Percentiles rank a stretch among this genome's conserved stretches.
phyloP scores from a whole-genome alignment of 1,140 invertebrate genomes.

The Stegodyphus dumicola region DNA sequence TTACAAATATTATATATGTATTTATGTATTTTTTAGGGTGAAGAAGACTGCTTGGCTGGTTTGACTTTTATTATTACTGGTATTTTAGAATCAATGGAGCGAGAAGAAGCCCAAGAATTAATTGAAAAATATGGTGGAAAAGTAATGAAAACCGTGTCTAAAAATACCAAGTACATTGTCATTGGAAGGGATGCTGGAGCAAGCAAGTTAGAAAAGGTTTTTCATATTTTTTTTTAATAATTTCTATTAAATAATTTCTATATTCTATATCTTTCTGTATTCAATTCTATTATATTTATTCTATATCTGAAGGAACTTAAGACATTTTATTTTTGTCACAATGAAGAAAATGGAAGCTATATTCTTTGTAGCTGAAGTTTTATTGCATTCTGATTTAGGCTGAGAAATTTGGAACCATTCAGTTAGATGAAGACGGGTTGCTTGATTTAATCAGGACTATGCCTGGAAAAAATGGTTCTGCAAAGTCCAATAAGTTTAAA shows the following conservation, averaged over 20 bases:
- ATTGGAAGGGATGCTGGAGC: slow-evolving; percentile 86
- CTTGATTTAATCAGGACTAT: slow-evolving; percentile 79
- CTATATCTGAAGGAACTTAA: background rate
- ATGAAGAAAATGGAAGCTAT: slow-evolving; percentile 6
- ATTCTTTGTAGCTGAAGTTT: background rate
- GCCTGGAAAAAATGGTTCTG: slow-evolving; percentile 36
- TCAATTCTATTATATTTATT: no score
- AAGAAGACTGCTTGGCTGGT: slow-evolving; percentile 79
- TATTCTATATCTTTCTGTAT: no score
- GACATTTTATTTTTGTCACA: background rate
- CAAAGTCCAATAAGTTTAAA: background rate
- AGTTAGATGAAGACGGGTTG: slow-evolving; percentile 85
- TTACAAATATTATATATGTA: no score
- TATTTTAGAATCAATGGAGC: slow-evolving; percentile 87
- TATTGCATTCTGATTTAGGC: slow-evolving; percentile 22
- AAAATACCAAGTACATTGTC: slow-evolving; percentile 85
- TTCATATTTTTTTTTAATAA: slow-evolving; percentile 63
- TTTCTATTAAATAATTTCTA: no score
- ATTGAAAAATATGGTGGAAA: slow-evolving; percentile 85
- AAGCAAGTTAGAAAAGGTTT: slow-evolving; percentile 80
- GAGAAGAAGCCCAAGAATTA: slow-evolving; percentile 80
- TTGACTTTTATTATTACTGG: slow-evolving; percentile 88
- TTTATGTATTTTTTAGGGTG: slow-evolving; percentile 72
- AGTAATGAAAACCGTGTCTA: slow-evolving; percentile 79
- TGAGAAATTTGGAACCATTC: slow-evolving; percentile 71